Evolutionary conservation across 2,113 vertebrate species (phyloP).

Genomic region (Mustela lutreola): DNA sequence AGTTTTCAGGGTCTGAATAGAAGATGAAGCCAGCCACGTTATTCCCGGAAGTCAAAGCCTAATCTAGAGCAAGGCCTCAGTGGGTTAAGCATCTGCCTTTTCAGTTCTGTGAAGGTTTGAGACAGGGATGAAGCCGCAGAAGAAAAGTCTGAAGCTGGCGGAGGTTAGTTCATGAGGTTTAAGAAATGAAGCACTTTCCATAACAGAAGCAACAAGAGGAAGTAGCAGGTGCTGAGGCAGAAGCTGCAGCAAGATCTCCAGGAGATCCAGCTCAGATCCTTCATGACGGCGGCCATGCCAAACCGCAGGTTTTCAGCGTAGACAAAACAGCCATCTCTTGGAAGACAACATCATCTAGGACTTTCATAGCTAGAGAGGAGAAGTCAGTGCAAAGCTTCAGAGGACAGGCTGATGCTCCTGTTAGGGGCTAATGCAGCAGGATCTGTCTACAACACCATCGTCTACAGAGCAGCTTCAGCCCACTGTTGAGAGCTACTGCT

Average conservation of each 20-base stretch:
- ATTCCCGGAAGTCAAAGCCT: neutral
- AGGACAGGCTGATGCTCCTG: neutral
- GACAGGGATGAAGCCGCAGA: neutral
- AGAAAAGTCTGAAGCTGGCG: neutral
- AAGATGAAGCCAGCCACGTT: neutral
- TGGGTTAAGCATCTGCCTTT: neutral
- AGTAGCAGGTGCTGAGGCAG: neutral
- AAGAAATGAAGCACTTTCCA: neutral
- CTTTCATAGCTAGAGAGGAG: neutral
- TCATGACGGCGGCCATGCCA: neutral
- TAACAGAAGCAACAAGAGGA: neutral
- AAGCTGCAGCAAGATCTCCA: neutral
- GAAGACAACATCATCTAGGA: neutral
- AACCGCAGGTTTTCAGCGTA: neutral
- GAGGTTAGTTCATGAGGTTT: neutral
- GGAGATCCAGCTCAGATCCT: neutral
- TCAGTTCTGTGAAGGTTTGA: neutral
- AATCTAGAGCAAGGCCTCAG: neutral
- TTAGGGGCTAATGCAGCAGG: neutral
- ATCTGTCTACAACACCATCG: neutral
- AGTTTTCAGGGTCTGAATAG: rapidly evolving
- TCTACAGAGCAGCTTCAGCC: neutral
- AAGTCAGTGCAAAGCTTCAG: neutral
- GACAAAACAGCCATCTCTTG: neutral
- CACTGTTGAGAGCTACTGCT: neutral